Conservation (phyloP, 2,888 invertebrate genomes). For the Psococerastis gibbosa region DNA sequence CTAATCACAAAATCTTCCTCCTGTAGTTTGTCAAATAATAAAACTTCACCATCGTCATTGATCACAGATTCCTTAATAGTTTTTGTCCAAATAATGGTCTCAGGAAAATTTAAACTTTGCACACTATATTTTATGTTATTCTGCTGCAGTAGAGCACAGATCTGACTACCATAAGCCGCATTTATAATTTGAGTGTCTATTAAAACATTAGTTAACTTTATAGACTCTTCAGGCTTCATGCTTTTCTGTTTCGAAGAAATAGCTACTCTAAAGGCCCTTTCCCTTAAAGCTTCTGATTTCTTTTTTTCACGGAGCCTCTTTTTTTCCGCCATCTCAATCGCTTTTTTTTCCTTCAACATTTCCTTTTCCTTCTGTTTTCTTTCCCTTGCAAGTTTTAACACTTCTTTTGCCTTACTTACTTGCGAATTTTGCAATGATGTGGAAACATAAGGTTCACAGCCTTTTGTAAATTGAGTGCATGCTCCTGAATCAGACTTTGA, state of each 20-base stretch:
- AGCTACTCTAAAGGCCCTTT: no score
- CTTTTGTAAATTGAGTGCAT: no score
- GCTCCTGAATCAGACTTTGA: no score
- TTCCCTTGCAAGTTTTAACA: neutral
- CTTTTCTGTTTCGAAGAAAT: neutral
- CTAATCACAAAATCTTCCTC: constrained; percentile 16
- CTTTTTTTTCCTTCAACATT: neutral
- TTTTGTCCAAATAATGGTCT: constrained; percentile 18
- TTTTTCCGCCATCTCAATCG: neutral
- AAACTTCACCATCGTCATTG: neutral
- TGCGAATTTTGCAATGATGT: neutral
- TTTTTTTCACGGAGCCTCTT: neutral
- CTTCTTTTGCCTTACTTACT: neutral
- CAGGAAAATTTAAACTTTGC: constrained; percentile 15
- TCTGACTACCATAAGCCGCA: constrained; percentile 22
- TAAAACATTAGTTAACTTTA: constrained; percentile 28
- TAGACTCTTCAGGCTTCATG: constrained; percentile 2
- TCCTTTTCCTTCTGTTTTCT: neutral
- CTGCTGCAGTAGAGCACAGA: constrained; percentile 18
- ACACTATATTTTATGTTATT: constrained; percentile 18
- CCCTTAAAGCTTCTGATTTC: no score
- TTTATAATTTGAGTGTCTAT: constrained; percentile 25
- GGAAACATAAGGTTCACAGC: no score
- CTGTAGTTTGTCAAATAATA: constrained; percentile 5
- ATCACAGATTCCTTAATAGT: neutral